phyloP scores from a whole-genome alignment of 2,113 vertebrate genomes.

The Furnarius figulus region DNA sequence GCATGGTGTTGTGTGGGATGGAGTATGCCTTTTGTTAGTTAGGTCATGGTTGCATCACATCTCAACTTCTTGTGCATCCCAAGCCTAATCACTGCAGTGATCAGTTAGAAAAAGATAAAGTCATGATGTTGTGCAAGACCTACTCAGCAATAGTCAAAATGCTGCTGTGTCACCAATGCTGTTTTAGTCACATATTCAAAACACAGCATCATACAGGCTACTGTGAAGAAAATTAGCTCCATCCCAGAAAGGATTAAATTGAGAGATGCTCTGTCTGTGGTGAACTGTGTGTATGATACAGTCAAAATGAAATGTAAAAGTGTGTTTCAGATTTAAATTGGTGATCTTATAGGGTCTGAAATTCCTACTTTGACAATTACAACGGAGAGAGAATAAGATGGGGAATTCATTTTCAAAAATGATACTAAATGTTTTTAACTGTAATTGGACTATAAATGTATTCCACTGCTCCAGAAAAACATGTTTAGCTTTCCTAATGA shows the following conservation, averaged over 20 bases:
- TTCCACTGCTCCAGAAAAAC: not conserved
- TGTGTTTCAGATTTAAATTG: not conserved
- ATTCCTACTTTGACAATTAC: not conserved
- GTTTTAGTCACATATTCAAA: not conserved
- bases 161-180: not conserved
- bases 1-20: not conserved
- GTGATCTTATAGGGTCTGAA: not conserved
- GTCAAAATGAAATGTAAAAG: not conserved
- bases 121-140: not conserved
- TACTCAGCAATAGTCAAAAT: not conserved
- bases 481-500: not conserved
- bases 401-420: not conserved
- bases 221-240: not conserved
- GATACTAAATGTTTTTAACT: not conserved
- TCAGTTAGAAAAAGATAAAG: not conserved
- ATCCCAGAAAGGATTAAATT: not conserved
- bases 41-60: fast-evolving
- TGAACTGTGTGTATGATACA: not conserved
- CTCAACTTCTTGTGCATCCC: not conserved
- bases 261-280: not conserved
- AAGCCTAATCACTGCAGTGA: not conserved
- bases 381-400: not conserved
- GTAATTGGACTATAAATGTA: not conserved
- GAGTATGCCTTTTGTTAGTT: not conserved
- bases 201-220: not conserved